Base-by-base conservation (phyloP, 2,797 vertebrate genomes). In the Microctenopoma lineatum region DNA sequence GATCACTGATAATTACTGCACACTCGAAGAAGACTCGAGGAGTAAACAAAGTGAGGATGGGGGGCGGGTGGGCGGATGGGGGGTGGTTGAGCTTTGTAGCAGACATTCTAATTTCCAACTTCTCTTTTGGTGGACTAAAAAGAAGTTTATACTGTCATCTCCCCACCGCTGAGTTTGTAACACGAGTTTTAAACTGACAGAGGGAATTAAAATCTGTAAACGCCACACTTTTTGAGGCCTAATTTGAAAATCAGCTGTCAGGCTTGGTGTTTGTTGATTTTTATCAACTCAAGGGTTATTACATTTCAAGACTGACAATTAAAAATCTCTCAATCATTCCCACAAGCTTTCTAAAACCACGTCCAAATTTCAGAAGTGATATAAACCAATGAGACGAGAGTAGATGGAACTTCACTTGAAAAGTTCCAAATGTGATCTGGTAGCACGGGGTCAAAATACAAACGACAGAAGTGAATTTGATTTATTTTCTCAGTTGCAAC, bases 241-340 rank as follows among this genome's bases (percentile, higher is more conserved):
- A 87, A 89, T 91, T 89, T 92, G 88, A 87, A 90, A 92, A 92
- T 92, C 88, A 86, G 83, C 86, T 85, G 89, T 94, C 90, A 83
- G 89, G 89, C 84, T 66, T 85, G 76, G 80, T 91, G 89, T 93
- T 93, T 91, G 91, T 93, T 92, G 93, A 94, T 94, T 94, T 92
- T 93, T 93, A 94, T 93, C 91, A 89, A 86, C 90, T 87, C 75
- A 79, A 89, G 88, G 86, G 89, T 93, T 93, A 93, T 94, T 93
- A 88, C 91, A 90, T 94, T 92, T 90, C 50, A 62, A 92, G 82
- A 92, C 91, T 90, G 92, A 92, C 93, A 93, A 91, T 93, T 93
- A 92, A 93, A 94, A 92, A 92, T 84, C 88, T 83, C 87, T 93
- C 91, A 86, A 91, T 93, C 90, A 90, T 79, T 79, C 87, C 66